A percentile compares a stretch with the other conserved stretches of the same genome.
These are phyloP conservation scores for Cynopterus sphinx DNA, from an alignment of 2,797 vertebrate genomes.

Conservation along the genomic window DNA sequence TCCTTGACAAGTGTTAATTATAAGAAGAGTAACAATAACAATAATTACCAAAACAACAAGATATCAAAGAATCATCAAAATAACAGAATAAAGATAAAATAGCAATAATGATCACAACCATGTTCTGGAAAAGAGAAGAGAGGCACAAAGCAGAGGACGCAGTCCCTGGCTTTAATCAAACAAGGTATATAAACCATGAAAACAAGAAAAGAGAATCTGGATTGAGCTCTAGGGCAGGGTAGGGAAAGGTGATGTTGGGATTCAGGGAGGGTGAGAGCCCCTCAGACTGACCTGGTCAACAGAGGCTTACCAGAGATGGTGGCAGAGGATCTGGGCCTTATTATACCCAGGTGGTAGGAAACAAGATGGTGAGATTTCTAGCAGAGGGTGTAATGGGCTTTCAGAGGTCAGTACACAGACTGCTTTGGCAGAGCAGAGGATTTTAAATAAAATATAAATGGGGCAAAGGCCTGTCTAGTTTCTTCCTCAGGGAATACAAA, in stretches of 20 bases:
- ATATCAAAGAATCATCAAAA: background rate
- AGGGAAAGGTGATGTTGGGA: background rate
- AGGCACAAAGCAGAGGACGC: background rate
- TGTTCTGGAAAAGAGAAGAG: background rate
- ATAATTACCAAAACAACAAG: background rate
- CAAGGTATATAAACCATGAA: background rate
- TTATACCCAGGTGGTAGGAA: background rate
- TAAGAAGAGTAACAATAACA: background rate
- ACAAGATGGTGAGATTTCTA: background rate
- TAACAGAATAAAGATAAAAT: background rate
- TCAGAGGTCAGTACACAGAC: background rate
- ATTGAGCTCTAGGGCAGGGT: background rate
- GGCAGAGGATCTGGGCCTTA: background rate
- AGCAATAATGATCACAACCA: background rate
- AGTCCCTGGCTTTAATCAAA: background rate
- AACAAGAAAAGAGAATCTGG: background rate
- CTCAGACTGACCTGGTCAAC: background rate
- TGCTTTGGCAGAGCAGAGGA: background rate
- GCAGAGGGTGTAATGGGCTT: background rate
- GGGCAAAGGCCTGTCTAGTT: slow-evolving; percentile 40
- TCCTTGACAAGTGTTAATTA: background rate
- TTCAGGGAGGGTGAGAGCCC: background rate
- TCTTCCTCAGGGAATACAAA: slow-evolving; percentile 42
- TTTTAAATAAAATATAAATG: slow-evolving; percentile 62
- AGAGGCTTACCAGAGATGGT: background rate